Conservation (phyloP, 2,113 vertebrate genomes). For the Microtus ochrogaster region DNA sequence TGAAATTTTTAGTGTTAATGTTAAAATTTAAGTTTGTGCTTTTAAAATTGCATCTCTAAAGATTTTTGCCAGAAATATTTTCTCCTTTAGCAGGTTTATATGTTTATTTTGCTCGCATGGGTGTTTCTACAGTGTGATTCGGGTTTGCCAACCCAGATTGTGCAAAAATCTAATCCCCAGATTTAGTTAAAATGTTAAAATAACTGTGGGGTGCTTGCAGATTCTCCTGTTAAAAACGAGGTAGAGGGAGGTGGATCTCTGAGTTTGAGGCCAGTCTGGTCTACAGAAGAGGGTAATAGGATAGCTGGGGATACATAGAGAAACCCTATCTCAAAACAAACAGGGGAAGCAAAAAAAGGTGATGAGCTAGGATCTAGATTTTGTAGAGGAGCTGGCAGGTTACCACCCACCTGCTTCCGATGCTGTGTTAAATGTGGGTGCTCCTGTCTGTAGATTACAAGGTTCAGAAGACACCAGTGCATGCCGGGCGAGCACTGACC, state of each 20-base stretch:
- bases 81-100: conserved; percentile 9
- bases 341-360: neutral
- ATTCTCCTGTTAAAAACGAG: neutral
- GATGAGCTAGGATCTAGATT: neutral
- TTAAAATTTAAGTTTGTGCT: conserved; percentile 5
- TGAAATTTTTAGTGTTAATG: neutral
- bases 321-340: too few species aligned
- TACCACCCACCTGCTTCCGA: neutral
- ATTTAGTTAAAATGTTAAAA: neutral
- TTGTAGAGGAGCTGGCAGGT: neutral
- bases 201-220: neutral
- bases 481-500: neutral
- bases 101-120: neutral
- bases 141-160: neutral
- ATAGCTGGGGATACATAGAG: too few species aligned
- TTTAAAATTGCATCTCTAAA: conserved; percentile 28
- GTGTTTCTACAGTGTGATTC: neutral
- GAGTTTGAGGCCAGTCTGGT: too few species aligned
- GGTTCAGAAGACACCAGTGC: neutral
- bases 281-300: too few species aligned
- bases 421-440: neutral
- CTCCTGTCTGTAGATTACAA: neutral
- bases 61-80: conserved; percentile 23
- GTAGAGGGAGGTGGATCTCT: too few species aligned
- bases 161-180: too few species aligned